Conservation (phyloP, 2,888 invertebrate genomes). For the Noctua janthina region DNA sequence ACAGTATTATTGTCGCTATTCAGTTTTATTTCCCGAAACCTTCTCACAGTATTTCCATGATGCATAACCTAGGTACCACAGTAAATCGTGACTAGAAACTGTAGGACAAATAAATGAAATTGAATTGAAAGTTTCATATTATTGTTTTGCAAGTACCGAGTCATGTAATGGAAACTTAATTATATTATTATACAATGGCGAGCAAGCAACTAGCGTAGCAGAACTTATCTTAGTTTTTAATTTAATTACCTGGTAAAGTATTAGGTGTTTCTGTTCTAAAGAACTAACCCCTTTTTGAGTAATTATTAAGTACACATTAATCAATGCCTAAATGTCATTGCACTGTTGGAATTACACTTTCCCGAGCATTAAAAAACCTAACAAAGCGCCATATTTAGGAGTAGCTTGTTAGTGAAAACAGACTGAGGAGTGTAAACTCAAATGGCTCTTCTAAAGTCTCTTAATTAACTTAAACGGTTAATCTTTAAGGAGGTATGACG, state of each 20-base stretch:
- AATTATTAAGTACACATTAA: not conserved
- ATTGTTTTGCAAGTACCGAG: constrained; percentile 49
- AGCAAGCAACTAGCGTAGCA: constrained; percentile 9
- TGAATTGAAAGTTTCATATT: constrained; percentile 57
- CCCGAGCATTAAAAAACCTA: not conserved
- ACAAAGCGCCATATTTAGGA: not conserved
- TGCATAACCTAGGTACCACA: constrained; percentile 47
- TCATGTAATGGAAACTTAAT: constrained; percentile 58
- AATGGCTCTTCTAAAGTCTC: not conserved
- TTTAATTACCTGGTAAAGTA: constrained; percentile 23
- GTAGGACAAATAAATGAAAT: constrained; percentile 50
- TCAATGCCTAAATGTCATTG: not conserved
- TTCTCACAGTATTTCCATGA: constrained; percentile 46
- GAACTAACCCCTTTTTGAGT: not conserved
- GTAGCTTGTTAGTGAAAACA: not conserved
- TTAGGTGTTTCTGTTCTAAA: not conserved
- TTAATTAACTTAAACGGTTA: not conserved
- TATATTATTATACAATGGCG: constrained; percentile 35
- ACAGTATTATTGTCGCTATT: not conserved
- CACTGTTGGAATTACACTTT: not conserved
- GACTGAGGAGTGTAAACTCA: not conserved
- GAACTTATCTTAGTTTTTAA: constrained; percentile 19
- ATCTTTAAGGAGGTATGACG: not conserved
- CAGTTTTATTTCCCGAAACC: constrained; percentile 41
- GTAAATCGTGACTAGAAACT: constrained; percentile 58